Evolutionary conservation across 2,113 vertebrate species (phyloP).

Genomic region (Deroptyus accipitrinus): DNA sequence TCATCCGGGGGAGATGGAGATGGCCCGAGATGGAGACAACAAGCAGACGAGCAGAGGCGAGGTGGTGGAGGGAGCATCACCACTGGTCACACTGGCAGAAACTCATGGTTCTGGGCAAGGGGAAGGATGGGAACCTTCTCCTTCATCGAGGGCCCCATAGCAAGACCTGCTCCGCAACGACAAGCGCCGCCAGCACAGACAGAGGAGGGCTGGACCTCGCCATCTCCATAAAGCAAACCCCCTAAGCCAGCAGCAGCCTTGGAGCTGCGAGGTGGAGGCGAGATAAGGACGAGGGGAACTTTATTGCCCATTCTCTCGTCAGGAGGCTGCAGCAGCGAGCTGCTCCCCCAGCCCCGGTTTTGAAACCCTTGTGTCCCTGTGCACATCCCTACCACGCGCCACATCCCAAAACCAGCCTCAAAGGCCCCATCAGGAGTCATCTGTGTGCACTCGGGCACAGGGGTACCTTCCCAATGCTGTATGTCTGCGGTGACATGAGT

Average conservation of each 20-base stretch:
- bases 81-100: accelerated
- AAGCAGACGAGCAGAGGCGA: accelerated
- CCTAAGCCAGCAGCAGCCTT: accelerated
- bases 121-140: not conserved
- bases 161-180: accelerated
- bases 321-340: not conserved
- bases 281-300: not conserved
- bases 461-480: accelerated
- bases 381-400: accelerated
- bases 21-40: too few relatives aligned
- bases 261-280: not conserved
- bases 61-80: accelerated
- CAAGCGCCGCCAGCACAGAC: not conserved
- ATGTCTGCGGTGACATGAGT: accelerated
- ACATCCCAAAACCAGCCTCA: not conserved
- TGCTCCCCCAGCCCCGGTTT: not conserved
- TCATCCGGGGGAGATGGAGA: not conserved
- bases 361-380: not conserved
- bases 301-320: not conserved
- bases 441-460: accelerated
- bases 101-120: accelerated
- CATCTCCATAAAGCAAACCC: not conserved
- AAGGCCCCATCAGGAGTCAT: accelerated
- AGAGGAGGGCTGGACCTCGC: not conserved
- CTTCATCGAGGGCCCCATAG: not conserved